These are phyloP conservation scores for Callinectes sapidus DNA, from an alignment of 2,888 invertebrate species.

Conservation along the genomic window DNA sequence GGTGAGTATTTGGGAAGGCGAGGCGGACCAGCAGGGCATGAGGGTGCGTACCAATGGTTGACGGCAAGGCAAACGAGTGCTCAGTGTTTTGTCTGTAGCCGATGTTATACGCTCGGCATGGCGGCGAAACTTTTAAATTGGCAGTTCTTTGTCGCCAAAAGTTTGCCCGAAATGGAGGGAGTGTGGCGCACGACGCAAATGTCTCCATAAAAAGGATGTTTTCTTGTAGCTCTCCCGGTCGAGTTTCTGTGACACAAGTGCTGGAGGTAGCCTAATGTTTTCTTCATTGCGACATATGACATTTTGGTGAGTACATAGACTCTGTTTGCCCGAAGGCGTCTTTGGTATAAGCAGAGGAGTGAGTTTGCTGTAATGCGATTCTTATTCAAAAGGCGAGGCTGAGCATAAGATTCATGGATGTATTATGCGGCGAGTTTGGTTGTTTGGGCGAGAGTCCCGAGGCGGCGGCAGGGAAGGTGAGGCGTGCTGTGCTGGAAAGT, in stretches of 20 bases:
- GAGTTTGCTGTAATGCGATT: background rate
- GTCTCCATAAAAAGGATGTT: background rate
- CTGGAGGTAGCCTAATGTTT: background rate
- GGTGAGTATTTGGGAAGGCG: background rate
- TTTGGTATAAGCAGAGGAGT: background rate
- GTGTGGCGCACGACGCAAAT: constrained; percentile 24
- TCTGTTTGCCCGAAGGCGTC: background rate
- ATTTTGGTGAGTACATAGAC: background rate
- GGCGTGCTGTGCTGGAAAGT: background rate
- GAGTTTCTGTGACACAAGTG: background rate
- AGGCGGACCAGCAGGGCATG: background rate
- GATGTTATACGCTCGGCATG: constrained; percentile 34
- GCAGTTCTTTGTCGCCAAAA: constrained; percentile 34
- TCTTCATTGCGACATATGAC: background rate
- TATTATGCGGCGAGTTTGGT: background rate
- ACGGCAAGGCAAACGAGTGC: constrained; percentile 10
- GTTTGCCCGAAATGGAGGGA: constrained; percentile 28
- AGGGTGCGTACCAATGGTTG: background rate
- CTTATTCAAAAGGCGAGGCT: background rate
- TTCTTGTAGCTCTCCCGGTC: background rate
- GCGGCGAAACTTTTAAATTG: constrained; percentile 34
- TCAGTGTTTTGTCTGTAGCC: constrained; percentile 3
- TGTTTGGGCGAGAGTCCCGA: background rate
- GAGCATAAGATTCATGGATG: background rate
- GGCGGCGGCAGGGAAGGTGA: background rate